phyloP scores from a whole-genome alignment of 1,140 invertebrate genomes.

The Teleopsis dalmanni region DNA sequence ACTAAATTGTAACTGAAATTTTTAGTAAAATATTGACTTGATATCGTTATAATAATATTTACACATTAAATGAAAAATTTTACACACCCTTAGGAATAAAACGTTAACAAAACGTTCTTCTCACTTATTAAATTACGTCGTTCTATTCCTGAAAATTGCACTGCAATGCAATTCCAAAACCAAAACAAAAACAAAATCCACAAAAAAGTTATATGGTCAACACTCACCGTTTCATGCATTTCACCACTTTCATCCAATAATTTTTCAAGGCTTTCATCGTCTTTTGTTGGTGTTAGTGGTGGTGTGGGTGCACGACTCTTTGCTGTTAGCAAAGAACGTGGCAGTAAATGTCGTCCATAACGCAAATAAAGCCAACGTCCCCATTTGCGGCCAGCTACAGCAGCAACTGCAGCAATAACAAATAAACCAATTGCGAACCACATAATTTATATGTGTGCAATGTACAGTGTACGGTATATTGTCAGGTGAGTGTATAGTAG shows the following conservation, averaged over 20 bases:
- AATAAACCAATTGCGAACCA: constrained; percentile 31
- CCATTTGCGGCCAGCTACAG: constrained; percentile 36
- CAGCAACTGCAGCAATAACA: constrained; percentile 22
- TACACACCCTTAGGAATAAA: too few relatives aligned
- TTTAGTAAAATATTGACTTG: too few relatives aligned
- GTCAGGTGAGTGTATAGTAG: background rate
- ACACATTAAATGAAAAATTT: too few relatives aligned
- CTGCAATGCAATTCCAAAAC: too few relatives aligned
- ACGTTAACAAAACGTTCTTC: too few relatives aligned
- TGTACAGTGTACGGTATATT: background rate
- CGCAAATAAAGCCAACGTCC: constrained; percentile 37
- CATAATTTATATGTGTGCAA: constrained; percentile 18
- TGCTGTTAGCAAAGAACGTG: constrained; percentile 28
- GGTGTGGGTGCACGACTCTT: constrained; percentile 41
- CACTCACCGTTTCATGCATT: constrained; percentile 43
- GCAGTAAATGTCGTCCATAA: constrained; percentile 35
- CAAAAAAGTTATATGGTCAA: too few relatives aligned
- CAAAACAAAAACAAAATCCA: background rate
- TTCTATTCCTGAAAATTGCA: too few relatives aligned
- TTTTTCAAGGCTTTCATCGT: constrained; percentile 39
- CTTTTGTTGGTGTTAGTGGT: constrained; percentile 29
- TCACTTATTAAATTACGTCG: too few relatives aligned
- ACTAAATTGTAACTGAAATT: too few relatives aligned
- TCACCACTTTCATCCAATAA: constrained; percentile 38
- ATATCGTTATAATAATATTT: too few relatives aligned